These are phyloP conservation scores for Helarctos malayanus DNA, from an alignment of 2,797 vertebrate genomes.

Conservation along the genomic window DNA sequence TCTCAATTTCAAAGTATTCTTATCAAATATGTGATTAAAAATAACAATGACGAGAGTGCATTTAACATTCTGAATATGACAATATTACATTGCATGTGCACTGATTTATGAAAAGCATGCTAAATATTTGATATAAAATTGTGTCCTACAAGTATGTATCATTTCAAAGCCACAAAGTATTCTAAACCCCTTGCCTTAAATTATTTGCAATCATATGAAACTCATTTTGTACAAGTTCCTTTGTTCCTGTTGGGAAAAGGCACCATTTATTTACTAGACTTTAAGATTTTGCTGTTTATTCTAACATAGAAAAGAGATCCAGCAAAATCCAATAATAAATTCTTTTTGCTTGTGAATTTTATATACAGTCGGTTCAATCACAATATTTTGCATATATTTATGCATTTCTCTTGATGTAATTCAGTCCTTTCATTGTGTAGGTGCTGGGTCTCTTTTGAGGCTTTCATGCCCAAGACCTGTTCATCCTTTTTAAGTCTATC, in stretches of 20 bases:
- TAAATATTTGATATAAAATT: slow-evolving; percentile 42
- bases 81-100: neutral
- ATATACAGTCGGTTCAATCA: neutral
- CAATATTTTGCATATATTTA: neutral
- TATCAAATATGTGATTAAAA: slow-evolving; percentile 4
- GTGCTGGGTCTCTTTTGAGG: neutral
- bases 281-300: neutral
- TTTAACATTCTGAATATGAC: neutral
- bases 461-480: neutral
- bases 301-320: neutral
- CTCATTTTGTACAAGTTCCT: neutral
- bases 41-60: neutral
- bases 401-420: neutral
- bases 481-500: neutral
- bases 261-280: neutral
- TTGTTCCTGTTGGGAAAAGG: neutral
- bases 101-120: neutral
- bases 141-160: neutral
- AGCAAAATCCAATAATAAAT: neutral
- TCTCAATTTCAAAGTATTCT: neutral
- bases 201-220: neutral
- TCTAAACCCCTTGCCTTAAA: neutral
- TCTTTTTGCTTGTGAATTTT: neutral
- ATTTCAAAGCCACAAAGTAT: neutral
- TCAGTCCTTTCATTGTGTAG: neutral